Evolutionary conservation across 2,797 vertebrate species (phyloP).

Genomic region (Rallus crepitans): DNA sequence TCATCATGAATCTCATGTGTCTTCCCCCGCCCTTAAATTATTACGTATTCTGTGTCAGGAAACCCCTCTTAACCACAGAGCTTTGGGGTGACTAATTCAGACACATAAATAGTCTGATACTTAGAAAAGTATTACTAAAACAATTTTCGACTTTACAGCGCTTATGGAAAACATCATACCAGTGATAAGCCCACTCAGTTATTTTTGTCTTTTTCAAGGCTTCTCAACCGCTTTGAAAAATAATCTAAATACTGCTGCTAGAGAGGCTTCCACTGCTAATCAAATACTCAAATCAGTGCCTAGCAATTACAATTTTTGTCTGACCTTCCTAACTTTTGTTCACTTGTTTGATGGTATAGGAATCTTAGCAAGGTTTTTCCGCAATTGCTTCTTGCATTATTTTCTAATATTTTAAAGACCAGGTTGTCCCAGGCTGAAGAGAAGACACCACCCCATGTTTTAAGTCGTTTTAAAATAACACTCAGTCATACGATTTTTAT

Average conservation of each 20-base stretch:
- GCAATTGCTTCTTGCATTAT: not conserved
- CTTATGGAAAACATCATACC: not conserved
- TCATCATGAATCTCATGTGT: not conserved
- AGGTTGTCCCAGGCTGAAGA: not conserved
- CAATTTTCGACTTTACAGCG: not conserved
- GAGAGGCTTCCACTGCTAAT: not conserved
- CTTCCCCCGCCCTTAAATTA: not conserved
- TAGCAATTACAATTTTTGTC: not conserved
- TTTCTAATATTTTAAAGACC: not conserved
- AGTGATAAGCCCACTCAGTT: not conserved
- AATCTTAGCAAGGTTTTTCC: not conserved
- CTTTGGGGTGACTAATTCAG: conserved; percentile 16
- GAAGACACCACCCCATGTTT: not conserved
- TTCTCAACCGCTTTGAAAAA: not conserved
- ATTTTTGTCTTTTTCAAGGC: not conserved
- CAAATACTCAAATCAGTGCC: not conserved
- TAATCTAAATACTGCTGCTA: not conserved
- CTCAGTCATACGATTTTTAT: not conserved
- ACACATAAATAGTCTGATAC: not conserved
- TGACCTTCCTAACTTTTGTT: not conserved
- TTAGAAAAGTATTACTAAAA: not conserved
- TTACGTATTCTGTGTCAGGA: not conserved
- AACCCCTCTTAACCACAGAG: conserved; percentile 19
- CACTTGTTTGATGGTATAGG: not conserved
- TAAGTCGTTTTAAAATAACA: not conserved